A percentile compares a stretch with the other conserved stretches of the same genome.
Conservation (phyloP, 2,113 vertebrate genomes). For the Alces alces region DNA sequence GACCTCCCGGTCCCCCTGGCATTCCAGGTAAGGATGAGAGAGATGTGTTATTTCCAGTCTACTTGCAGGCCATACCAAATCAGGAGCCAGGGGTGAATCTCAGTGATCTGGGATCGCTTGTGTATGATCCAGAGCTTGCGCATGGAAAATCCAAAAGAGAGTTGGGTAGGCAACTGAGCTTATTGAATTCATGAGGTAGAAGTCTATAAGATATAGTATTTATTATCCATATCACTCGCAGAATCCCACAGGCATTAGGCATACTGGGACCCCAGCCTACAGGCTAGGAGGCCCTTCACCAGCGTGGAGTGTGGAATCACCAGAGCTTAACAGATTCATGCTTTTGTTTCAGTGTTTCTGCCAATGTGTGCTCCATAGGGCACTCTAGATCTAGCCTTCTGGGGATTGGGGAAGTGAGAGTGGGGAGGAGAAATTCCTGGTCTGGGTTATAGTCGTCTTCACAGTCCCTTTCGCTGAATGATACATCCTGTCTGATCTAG, state of each 20-base stretch:
- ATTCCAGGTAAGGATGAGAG: slow-evolving; percentile 82
- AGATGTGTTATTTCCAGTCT: not conserved
- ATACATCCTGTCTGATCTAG: not conserved
- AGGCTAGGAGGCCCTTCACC: not conserved
- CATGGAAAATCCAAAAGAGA: not conserved
- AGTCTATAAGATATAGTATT: not conserved
- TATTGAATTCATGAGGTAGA: not conserved
- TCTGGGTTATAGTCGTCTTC: not conserved
- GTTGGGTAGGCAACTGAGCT: not conserved
- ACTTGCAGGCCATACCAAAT: not conserved
- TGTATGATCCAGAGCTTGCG: not conserved
- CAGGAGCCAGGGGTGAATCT: not conserved
- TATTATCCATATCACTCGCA: not conserved
- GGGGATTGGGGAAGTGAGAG: not conserved
- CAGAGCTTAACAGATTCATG: not conserved
- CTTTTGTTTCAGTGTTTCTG: not conserved
- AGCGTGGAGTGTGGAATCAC: rapidly evolving
- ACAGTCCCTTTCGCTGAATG: not conserved
- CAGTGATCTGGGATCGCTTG: not conserved
- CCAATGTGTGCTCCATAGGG: not conserved
- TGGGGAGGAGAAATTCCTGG: not conserved
- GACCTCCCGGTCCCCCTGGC: slow-evolving; percentile 83
- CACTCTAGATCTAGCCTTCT: not conserved
- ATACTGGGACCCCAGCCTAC: not conserved
- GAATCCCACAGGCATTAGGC: not conserved